phyloP scores from a whole-genome alignment of 2,113 vertebrate species.

The Cynoglossus semilaevis region DNA sequence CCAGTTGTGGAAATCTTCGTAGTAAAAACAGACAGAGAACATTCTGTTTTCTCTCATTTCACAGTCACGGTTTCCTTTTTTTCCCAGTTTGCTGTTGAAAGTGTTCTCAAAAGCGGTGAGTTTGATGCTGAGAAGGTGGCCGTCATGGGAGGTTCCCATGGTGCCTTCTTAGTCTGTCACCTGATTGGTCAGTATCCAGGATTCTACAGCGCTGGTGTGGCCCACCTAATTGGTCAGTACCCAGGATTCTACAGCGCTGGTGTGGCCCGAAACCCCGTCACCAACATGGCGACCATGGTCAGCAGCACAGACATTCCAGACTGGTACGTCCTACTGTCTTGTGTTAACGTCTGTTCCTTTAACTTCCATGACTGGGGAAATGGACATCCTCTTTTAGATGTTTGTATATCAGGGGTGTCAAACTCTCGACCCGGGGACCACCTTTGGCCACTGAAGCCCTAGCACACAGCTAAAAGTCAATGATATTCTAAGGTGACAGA shows the following conservation, averaged over 20 bases:
- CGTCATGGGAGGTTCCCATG: slow-evolving; percentile 87
- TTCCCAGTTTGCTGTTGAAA: slow-evolving; percentile 83
- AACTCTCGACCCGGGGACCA: no score
- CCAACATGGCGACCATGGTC: slow-evolving; percentile 89
- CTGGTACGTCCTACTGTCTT: slow-evolving; percentile 76
- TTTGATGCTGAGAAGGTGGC: slow-evolving; percentile 80
- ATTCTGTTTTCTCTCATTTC: not conserved
- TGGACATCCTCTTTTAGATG: no score
- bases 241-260: slow-evolving; percentile 87
- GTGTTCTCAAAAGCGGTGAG: slow-evolving; percentile 74
- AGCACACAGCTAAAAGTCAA: no score
- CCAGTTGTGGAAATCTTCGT: no score
- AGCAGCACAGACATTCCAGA: slow-evolving; percentile 91
- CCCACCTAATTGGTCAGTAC: slow-evolving; percentile 94
- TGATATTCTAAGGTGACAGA: no score
- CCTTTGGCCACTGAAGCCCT: no score
- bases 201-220: slow-evolving; percentile 85
- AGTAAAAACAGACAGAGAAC: no score
- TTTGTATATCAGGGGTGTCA: no score
- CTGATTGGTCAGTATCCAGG: slow-evolving; percentile 91
- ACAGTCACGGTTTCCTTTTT: not conserved
- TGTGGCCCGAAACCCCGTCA: slow-evolving; percentile 87
- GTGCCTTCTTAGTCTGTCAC: slow-evolving; percentile 93
- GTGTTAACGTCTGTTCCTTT: not conserved
- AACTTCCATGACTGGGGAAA: not conserved